Evolutionary conservation across 2,113 vertebrate genomes (phyloP), one percentile per base, ranked within the genome.

Genomic region (Nymphicus hollandicus): DNA sequence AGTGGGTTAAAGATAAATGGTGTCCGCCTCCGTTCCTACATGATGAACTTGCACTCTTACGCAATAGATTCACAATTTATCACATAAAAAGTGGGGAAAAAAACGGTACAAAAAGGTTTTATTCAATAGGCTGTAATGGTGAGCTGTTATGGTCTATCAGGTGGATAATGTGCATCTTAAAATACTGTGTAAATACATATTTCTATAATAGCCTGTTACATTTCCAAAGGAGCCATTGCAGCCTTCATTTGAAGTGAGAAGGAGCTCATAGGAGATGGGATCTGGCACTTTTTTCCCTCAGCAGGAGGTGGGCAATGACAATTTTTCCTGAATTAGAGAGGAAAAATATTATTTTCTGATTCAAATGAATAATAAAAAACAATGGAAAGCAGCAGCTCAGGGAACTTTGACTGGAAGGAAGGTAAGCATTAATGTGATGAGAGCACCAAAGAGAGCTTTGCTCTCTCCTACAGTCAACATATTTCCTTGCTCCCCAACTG

Each of bases 131-230:
- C 93, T 85, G 91, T 96, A 95, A 95, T 97, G 91, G 77, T 91
- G 91, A 97, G 89, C 92, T 94, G 85, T 97, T 97, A 95, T 96
- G 93, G 96, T 97, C 91, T 95, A 94, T 82, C 87, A 88, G 76
- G 81, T 96, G 89, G 88, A 96, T 94, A 97, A 97, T 94, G 79
- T 88, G 78, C 86, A 89, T 95, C 96, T 97, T 97, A 96, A 97
- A 98, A 97, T 97, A 97, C 83, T 96, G 69, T 97, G 78, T 97
- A 98, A 97, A 95, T 97, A 97, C 92, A 70, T 97, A 96, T 94
- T 96, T 96, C 97, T 97, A 82, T 96, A 94, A 97, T 95, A 96
- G 89, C 70, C 81, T 80, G 58, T 91, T 94, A 69, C 96, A 91
- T 96, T 96, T 97, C 94, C 92, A 92, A 91, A 90, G 88, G 50